Percentiles rank a stretch among this genome's conserved stretches.
These are phyloP conservation scores for Crocodylus rhombifer DNA, from an alignment of 2,797 vertebrate species.

Conservation along the genomic window DNA sequence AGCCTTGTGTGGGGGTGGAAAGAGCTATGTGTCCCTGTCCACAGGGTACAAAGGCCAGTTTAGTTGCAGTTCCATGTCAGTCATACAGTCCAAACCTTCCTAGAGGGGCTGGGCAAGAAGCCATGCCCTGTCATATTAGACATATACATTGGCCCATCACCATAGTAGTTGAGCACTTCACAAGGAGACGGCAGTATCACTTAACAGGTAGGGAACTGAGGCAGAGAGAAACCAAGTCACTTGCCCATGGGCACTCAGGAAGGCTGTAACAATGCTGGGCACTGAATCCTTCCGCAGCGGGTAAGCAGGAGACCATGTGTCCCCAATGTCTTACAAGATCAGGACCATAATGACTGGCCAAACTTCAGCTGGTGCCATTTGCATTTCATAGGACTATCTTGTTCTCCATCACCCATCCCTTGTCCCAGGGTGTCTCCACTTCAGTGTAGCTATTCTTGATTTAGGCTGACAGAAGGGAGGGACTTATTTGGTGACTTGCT, in stretches of 20 bases:
- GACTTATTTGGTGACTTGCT: background rate
- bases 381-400: background rate
- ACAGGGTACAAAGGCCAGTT: background rate
- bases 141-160: background rate
- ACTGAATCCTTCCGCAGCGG: background rate
- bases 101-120: background rate
- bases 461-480: background rate
- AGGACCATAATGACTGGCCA: background rate
- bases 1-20: fast-evolving
- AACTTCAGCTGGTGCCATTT: background rate
- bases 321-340: background rate
- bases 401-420: background rate
- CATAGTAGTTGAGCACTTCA: background rate
- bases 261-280: background rate
- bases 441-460: background rate
- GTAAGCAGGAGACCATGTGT: background rate
- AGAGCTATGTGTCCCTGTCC: background rate
- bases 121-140: background rate
- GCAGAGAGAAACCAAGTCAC: background rate
- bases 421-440: background rate
- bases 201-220: too few relatives aligned
- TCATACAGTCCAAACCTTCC: background rate
- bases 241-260: background rate
- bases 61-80: background rate
- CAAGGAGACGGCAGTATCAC: too few relatives aligned